Conservation (phyloP, 2,113 vertebrate species). For the Embiotoca jacksoni region DNA sequence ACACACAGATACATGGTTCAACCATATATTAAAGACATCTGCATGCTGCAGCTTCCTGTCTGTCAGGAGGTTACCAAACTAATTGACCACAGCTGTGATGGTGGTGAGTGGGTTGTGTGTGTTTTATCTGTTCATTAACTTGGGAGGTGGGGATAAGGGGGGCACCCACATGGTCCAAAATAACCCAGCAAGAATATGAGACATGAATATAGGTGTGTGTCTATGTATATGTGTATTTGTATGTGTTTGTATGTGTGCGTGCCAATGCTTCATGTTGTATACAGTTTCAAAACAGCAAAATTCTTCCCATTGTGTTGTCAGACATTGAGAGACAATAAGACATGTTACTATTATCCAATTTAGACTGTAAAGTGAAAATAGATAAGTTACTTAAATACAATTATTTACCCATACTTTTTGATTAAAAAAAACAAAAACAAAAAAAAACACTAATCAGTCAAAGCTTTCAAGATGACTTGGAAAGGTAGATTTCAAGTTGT, state of each 20-base stretch:
- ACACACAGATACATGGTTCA: conserved; percentile 26
- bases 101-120: conserved; percentile 26
- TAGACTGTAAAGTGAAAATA: neutral
- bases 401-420: neutral
- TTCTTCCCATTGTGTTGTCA: neutral
- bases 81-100: conserved; percentile 71
- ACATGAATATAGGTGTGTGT: conserved; percentile 2
- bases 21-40: conserved; percentile 59
- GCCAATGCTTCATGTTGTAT: neutral
- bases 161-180: too few species aligned
- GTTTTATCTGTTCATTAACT: conserved; percentile 33
- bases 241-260: neutral
- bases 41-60: conserved; percentile 59
- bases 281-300: conserved; percentile 3
- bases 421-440: too few species aligned
- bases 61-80: conserved; percentile 69
- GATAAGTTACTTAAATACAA: neutral
- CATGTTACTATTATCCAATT: neutral
- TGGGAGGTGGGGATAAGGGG: neutral
- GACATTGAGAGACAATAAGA: neutral
- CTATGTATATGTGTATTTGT: neutral
- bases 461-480: too few species aligned
- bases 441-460: too few species aligned
- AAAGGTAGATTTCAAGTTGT: too few species aligned
- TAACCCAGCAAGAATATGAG: conserved; percentile 11